phyloP scores from a whole-genome alignment of 2,888 invertebrate species.

The Callyntrura guangdongensis region DNA sequence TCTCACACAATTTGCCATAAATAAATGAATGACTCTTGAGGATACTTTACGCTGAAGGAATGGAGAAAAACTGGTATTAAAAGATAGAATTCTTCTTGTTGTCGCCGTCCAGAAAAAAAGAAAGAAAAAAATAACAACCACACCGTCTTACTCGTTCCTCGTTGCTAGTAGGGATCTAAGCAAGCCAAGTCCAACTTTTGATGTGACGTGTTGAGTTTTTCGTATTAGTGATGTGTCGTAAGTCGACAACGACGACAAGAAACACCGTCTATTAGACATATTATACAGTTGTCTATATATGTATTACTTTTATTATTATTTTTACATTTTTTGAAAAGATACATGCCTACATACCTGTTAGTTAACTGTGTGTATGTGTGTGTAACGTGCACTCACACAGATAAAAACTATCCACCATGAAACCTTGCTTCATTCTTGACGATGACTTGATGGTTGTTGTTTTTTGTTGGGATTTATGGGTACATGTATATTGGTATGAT shows the following conservation, averaged over 20 bases:
- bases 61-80: slow-evolving; percentile 72
- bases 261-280: neutral
- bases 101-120: slow-evolving; percentile 29
- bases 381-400: slow-evolving; percentile 5
- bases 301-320: neutral
- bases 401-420: slow-evolving; percentile 34
- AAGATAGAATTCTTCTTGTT: slow-evolving; percentile 46
- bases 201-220: slow-evolving; percentile 65
- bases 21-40: slow-evolving; percentile 79
- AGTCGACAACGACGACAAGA: slow-evolving; percentile 17
- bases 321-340: slow-evolving; percentile 19
- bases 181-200: slow-evolving; percentile 46
- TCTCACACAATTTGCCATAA: slow-evolving; percentile 79
- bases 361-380: neutral
- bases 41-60: slow-evolving; percentile 77
- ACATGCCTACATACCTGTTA: neutral
- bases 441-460: slow-evolving; percentile 50
- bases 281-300: neutral
- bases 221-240: slow-evolving; percentile 34
- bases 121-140: slow-evolving; percentile 25
- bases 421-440: slow-evolving; percentile 40
- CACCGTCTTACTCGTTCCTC: slow-evolving; percentile 40
- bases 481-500: slow-evolving; percentile 24
- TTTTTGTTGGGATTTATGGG: slow-evolving; percentile 72
- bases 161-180: neutral